Percentiles rank a stretch among this genome's conserved stretches.
Evolutionary conservation across 2,797 vertebrate genomes (phyloP).

Genomic region (Anguilla pacifica): DNA sequence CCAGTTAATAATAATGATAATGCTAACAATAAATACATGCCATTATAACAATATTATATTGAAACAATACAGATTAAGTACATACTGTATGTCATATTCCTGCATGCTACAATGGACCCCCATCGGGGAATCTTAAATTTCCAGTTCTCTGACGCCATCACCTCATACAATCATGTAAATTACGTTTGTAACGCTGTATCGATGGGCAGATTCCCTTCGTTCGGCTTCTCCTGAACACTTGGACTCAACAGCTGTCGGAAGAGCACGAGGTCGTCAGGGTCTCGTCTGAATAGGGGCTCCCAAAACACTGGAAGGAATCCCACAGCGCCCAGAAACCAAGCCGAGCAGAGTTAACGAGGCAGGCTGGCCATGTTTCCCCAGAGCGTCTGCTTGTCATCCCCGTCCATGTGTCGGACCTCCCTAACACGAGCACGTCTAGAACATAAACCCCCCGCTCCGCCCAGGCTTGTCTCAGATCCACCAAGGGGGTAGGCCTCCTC

Average conservation of each 20-base stretch:
- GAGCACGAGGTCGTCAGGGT: not conserved
- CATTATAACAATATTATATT: no score
- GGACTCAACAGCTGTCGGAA: not conserved
- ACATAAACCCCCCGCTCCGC: not conserved
- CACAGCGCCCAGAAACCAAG: not conserved
- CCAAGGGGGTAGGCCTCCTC: not conserved
- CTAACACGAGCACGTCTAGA: not conserved
- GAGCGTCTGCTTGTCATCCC: not conserved
- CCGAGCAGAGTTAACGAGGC: not conserved
- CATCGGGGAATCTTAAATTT: not conserved
- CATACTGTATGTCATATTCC: not conserved
- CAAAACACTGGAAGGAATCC: not conserved
- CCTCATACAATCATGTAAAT: not conserved
- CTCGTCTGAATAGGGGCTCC: not conserved
- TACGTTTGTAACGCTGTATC: no score
- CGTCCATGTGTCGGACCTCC: not conserved
- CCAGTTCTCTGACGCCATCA: not conserved
- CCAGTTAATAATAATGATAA: no score
- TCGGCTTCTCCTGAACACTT: not conserved
- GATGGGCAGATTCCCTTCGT: not conserved
- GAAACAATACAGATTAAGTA: not conserved
- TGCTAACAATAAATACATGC: no score
- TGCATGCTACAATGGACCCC: not conserved
- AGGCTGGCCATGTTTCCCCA: not conserved
- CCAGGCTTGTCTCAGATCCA: not conserved